Evolutionary conservation across 2,113 vertebrate species (phyloP), one percentile per base, ranked within the genome.

Genomic region (Brienomyrus brachyistius): DNA sequence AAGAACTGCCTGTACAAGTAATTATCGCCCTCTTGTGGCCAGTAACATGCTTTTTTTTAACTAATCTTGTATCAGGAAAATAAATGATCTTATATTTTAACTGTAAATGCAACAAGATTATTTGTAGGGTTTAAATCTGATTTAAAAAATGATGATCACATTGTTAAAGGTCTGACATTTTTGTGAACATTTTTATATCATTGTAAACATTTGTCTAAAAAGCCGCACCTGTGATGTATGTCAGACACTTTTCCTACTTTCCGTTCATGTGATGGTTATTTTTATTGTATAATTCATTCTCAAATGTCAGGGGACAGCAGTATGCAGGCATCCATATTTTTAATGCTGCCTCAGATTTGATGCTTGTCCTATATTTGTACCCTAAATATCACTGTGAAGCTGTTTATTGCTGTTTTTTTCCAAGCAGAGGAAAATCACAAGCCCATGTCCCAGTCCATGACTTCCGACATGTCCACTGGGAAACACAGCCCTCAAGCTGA

Each of bases 21-120:
- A 59, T 56, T 43, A 56, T 54, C 56, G 86, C 86, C 86, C 86
- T 87, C 86, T 87, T 43, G 86, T 54, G 51, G 52, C 27, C 51
- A 87, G 17, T 43, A 0, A 35, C 2, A 51, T 40, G 13, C 7
- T 40, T 70, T 31, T 27, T 59, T 59, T 59, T 31, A 56, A 31
- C 21, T 5, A 23, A 10, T 27, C 15, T n/a, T 48, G 7, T 31
- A 70, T 70, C 19, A 27, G 43, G 45, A 77, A 43, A 43, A 17
- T 77, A 40, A 40, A 23, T 84, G 0, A 21, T 48, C 3, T 23
- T 21, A 10, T 85, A 23, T 85, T 21, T 85, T 85, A n/a, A 23
- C 21, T 48, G 13, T 85, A 85, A 47, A 48, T n/a, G 4, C 43
- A 85, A 48, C 40, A n/a, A 50, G 1, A 85, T 23, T n/a, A 85